phyloP scores from a whole-genome alignment of 2,113 vertebrate genomes.

The Orientallactaga bullata region DNA sequence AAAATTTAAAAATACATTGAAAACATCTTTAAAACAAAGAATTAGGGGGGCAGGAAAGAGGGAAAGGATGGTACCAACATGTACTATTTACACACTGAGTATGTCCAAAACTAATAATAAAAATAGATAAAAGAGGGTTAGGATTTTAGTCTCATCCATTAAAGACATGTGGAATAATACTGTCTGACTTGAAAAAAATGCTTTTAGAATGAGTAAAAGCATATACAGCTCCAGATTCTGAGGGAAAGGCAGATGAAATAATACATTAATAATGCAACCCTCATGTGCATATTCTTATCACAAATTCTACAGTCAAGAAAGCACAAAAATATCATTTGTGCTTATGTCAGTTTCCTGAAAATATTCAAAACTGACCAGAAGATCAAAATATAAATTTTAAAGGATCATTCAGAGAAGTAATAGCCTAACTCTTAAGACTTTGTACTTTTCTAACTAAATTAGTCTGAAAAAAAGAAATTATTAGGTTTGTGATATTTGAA shows the following conservation, averaged over 20 bases:
- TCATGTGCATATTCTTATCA: background rate
- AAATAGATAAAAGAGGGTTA: background rate
- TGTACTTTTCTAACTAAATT: constrained; percentile 40
- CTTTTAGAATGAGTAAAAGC: background rate
- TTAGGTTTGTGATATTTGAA: constrained; percentile 28
- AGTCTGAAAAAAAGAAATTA: constrained; percentile 46
- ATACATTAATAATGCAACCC: background rate
- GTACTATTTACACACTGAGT: no score
- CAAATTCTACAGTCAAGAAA: constrained; percentile 19
- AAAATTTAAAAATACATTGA: no score
- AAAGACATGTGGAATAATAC: background rate
- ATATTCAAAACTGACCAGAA: constrained; percentile 32
- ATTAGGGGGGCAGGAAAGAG: no score
- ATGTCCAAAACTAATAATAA: no score
- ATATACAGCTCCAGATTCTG: background rate
- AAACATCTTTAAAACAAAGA: no score
- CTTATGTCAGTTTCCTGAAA: constrained; percentile 2
- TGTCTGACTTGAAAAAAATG: background rate
- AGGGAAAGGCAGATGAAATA: background rate
- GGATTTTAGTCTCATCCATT: constrained; percentile 4
- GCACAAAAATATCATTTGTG: constrained; percentile 1
- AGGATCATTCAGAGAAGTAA: constrained; percentile 15
- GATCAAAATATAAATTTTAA: constrained; percentile 43
- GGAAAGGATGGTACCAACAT: no score
- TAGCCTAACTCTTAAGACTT: background rate